Evolutionary conservation across 2,888 invertebrate genomes (phyloP).

Genomic region (Apotomis capreana): DNA sequence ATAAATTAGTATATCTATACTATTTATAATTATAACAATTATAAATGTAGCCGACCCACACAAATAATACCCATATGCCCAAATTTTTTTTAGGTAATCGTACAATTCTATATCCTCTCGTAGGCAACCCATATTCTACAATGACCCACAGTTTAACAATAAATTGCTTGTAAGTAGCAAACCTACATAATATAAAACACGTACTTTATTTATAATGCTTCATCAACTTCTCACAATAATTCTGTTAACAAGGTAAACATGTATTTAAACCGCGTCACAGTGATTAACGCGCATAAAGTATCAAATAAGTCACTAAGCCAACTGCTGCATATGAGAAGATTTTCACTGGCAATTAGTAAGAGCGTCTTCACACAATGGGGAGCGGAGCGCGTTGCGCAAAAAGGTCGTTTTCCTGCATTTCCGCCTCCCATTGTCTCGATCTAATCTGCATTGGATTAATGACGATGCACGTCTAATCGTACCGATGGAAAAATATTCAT

Average conservation of each 20-base stretch:
- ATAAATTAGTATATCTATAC: too few relatives aligned
- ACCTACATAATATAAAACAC: too few relatives aligned
- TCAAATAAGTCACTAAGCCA: conserved; percentile 36
- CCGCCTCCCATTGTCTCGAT: conserved; percentile 76
- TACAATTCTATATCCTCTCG: too few relatives aligned
- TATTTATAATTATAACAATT: too few relatives aligned
- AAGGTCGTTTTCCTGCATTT: conserved; percentile 70
- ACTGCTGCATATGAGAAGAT: conserved; percentile 49
- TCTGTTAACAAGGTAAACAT: conserved; percentile 1
- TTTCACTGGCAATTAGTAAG: conserved; percentile 62
- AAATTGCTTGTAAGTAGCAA: too few relatives aligned
- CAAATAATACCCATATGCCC: too few relatives aligned
- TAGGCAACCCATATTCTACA: too few relatives aligned
- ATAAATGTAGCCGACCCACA: too few relatives aligned
- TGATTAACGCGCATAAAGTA: conserved; percentile 20
- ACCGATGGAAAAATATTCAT: conserved; percentile 33
- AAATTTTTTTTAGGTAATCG: too few relatives aligned
- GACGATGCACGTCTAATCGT: conserved; percentile 49
- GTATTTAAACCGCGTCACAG: conserved; percentile 14
- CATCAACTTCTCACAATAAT: too few relatives aligned
- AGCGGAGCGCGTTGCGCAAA: conserved; percentile 64
- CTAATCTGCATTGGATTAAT: conserved; percentile 73
- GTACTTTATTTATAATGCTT: too few relatives aligned
- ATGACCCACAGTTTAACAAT: too few relatives aligned
- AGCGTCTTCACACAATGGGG: conserved; percentile 67